Base-by-base conservation (phyloP, 2,113 vertebrate species). In the Dipodomys merriami region DNA sequence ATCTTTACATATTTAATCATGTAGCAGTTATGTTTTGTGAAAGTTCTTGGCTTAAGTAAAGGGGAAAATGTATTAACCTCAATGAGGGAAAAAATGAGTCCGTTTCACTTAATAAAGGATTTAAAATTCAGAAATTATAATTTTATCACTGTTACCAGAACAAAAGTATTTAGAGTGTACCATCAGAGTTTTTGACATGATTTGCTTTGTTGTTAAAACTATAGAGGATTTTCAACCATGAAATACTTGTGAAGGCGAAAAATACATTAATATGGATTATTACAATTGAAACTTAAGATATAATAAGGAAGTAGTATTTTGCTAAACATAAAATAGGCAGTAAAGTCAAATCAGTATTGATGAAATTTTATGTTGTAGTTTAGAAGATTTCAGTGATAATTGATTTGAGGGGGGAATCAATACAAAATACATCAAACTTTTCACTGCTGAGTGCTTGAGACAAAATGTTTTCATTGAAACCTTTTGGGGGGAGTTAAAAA, bases 11-110 rank as follows among this genome's bases (percentile, higher is more conserved):
- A 89, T 39, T 96, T 86, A 90, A 91, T 91, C 39, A 71, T 92
- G 76, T 95, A 96, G 95, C 53, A 81, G 35, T 92, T 80, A 80
- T 94, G 93, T 88, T 96, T 81, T 96, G 94, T 95, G 89, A 90
- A 94, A 95, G 77, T 85, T 95, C 53, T 86, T 94, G 88, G 27
- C 49, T 89, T 80, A 95, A 94, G 85, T 71, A 83, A 93, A 73
- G 83, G 79, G 35, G 35, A 96, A 46, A 95, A 71, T 90, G 35
- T 95, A 25, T 92, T 94, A 60, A 95, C 90, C 69, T 90, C 76
- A 86, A 18, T 86, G 77, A 97, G 39, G 60, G 27, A 15, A 73
- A 53, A 79, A 79, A 49, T 64, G 49, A 93, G 49, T 90, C 64
- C 86, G 29, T 88, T 90, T 87, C 44, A 92, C 22, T 82, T 88